Conservation (phyloP, 2,888 invertebrate genomes). For the Polydrusus cervinus region DNA sequence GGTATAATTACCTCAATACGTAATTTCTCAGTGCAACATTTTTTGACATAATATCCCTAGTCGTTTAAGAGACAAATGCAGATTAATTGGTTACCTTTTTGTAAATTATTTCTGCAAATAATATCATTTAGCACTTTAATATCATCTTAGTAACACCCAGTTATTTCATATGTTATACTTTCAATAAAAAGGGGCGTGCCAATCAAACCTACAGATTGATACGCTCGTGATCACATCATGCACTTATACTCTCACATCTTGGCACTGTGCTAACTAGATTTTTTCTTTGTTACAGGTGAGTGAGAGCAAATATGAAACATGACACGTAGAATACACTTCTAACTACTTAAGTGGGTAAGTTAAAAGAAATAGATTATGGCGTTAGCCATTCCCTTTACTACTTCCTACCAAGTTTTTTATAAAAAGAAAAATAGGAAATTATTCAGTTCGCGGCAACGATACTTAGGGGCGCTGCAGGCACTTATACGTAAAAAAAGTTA, state of each 20-base stretch:
- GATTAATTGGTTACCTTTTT: too few species aligned
- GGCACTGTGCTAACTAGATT: conserved; percentile 11
- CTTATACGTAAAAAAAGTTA: too few species aligned
- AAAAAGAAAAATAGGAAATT: too few species aligned
- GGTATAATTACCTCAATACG: too few species aligned
- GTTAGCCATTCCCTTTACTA: too few species aligned
- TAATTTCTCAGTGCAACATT: too few species aligned
- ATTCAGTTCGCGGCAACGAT: too few species aligned
- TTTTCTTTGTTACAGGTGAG: background rate
- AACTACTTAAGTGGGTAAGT: background rate
- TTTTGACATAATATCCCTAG: too few species aligned
- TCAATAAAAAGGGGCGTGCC: conserved; percentile 23
- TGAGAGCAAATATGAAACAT: conserved; percentile 15
- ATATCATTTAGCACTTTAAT: too few species aligned
- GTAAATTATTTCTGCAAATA: background rate
- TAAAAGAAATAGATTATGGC: background rate
- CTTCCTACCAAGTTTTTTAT: too few species aligned
- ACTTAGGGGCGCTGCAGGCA: too few species aligned
- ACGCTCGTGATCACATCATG: conserved; percentile 14
- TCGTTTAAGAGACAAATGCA: too few species aligned
- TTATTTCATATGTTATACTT: conserved; percentile 19
- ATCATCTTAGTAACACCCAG: background rate
- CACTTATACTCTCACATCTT: conserved; percentile 10
- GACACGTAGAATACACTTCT: background rate
- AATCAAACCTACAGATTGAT: conserved; percentile 18